Conservation (phyloP, 2,888 invertebrate genomes). For the Calliphora vomitoria region DNA sequence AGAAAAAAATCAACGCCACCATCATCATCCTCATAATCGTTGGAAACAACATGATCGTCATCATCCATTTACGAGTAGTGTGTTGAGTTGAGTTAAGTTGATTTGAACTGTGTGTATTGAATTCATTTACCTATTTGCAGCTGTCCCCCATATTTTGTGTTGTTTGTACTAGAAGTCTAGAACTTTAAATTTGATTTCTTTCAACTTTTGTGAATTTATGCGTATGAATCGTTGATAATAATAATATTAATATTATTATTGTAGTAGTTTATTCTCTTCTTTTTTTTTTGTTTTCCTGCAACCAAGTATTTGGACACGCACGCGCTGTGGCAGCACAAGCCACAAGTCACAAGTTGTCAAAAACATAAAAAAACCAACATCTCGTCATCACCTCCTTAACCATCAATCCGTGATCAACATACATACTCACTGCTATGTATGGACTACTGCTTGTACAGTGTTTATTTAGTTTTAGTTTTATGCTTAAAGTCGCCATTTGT, state of each 20-base stretch:
- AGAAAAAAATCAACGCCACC: slow-evolving; percentile 53
- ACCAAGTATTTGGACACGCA: slow-evolving; percentile 65
- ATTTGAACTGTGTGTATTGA: slow-evolving; percentile 30
- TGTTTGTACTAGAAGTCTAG: slow-evolving; percentile 50
- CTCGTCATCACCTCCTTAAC: slow-evolving; percentile 59
- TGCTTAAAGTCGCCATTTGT: slow-evolving; percentile 50
- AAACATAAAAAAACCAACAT: slow-evolving; percentile 24
- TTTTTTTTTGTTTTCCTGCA: background rate
- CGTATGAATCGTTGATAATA: slow-evolving; percentile 59
- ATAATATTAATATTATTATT: slow-evolving; percentile 12
- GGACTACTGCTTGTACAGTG: background rate
- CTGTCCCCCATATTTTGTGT: slow-evolving; percentile 75
- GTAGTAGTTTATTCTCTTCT: background rate
- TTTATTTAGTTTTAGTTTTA: slow-evolving; percentile 30
- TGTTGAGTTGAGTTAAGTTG: slow-evolving; percentile 12
- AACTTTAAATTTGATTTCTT: slow-evolving; percentile 64
- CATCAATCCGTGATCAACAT: slow-evolving; percentile 55
- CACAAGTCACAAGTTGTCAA: slow-evolving; percentile 67
- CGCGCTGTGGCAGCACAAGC: slow-evolving; percentile 70
- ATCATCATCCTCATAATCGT: slow-evolving; percentile 37
- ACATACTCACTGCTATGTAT: background rate
- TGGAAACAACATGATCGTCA: slow-evolving; percentile 40
- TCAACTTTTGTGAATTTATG: slow-evolving; percentile 62
- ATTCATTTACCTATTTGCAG: slow-evolving; percentile 74
- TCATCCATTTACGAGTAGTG: slow-evolving; percentile 63